A percentile compares a stretch with the other conserved stretches of the same genome.
Evolutionary conservation across 2,113 vertebrate genomes (phyloP).

Genomic region (Monopterus albus): DNA sequence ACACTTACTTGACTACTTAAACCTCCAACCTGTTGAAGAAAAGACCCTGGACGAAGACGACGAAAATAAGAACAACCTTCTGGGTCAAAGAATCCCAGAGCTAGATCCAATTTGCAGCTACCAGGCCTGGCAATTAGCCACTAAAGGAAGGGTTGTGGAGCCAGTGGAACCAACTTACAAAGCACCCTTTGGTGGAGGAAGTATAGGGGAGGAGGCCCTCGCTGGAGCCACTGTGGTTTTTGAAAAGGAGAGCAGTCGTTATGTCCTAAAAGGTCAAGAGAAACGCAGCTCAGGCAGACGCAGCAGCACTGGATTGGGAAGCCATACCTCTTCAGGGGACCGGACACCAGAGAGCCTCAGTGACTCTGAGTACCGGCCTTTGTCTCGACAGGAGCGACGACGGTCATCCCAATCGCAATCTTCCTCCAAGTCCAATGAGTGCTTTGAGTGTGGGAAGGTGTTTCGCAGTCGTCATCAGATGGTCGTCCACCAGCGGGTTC

Average conservation of each 20-base stretch:
- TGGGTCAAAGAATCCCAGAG: constrained; percentile 88
- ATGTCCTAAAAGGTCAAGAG: constrained; percentile 86
- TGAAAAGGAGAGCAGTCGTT: constrained; percentile 88
- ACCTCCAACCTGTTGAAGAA: constrained; percentile 78
- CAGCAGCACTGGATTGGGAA: constrained; percentile 69
- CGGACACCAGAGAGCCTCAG: constrained; percentile 76
- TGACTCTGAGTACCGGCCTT: constrained; percentile 86
- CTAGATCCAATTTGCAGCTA: constrained; percentile 95
- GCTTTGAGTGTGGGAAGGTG: constrained; percentile 94
- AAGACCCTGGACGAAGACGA: constrained; percentile 44
- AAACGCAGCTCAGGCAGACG: constrained; percentile 84
- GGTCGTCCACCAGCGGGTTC: constrained; percentile 92
- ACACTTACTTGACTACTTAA: constrained; percentile 88
- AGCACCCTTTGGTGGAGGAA: constrained; percentile 73
- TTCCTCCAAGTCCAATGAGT: constrained; percentile 87
- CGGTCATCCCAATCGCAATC: constrained; percentile 77
- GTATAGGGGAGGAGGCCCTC: constrained; percentile 80
- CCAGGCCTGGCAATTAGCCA: constrained; percentile 95
- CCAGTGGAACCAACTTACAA: constrained; percentile 85
- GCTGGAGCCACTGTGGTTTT: constrained; percentile 86
- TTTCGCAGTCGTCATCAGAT: constrained; percentile 97
- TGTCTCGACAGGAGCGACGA: constrained; percentile 84
- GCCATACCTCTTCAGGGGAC: constrained; percentile 69
- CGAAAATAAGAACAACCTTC: constrained; percentile 52
- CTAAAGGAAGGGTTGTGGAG: constrained; percentile 90